Conservation (phyloP, 2,113 vertebrate genomes). For the Leptodactylus fuscus region DNA sequence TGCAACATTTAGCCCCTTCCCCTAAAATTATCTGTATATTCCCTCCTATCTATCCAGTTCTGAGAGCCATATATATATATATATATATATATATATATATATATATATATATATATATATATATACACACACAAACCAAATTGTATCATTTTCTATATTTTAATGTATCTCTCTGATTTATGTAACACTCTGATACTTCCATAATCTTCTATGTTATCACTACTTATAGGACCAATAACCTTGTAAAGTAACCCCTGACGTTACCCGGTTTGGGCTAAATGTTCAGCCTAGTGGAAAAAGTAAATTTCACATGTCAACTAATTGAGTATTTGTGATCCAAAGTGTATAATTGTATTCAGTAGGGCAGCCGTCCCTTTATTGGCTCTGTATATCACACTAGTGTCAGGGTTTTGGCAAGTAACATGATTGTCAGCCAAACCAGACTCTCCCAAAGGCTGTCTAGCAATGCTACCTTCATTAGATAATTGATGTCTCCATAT, state of each 20-base stretch:
- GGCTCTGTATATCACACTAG: slow-evolving; percentile 16
- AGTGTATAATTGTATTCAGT: slow-evolving; percentile 39
- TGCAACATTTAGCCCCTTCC: too few species aligned
- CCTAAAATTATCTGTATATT: too few species aligned
- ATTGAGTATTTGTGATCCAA: slow-evolving; percentile 16
- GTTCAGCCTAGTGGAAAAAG: slow-evolving; percentile 4
- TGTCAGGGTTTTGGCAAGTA: slow-evolving; percentile 41
- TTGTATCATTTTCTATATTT: neutral
- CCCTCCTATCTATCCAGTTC: too few species aligned
- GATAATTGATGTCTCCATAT: slow-evolving; percentile 48
- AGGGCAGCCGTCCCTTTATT: neutral
- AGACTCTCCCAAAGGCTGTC: slow-evolving; percentile 50
- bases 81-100: too few species aligned
- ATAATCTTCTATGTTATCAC: neutral
- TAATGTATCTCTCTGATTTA: neutral
- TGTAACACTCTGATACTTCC: neutral
- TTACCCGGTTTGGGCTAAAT: neutral
- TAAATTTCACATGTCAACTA: slow-evolving; percentile 12
- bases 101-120: too few species aligned
- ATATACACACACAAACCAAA: too few species aligned
- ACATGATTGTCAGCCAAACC: slow-evolving; percentile 22
- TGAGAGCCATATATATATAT: too few species aligned
- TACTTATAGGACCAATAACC: neutral
- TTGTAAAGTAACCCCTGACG: neutral
- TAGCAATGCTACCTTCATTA: slow-evolving; percentile 44